These are phyloP conservation scores for Mormyrus iriodes DNA, from an alignment of 2,113 vertebrate species.

Conservation along the genomic window DNA sequence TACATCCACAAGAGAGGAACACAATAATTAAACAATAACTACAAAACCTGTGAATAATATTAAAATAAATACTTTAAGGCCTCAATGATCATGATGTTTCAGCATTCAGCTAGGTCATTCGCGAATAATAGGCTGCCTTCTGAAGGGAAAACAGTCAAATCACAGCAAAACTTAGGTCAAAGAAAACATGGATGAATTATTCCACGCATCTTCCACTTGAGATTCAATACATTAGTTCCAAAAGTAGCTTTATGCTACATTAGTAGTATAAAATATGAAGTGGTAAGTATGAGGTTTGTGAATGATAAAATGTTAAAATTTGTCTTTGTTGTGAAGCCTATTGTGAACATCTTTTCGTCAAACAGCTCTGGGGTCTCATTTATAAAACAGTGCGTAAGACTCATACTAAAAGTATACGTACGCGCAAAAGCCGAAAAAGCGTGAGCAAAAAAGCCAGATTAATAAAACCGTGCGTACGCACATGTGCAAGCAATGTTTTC, in stretches of 20 bases:
- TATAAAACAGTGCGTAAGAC: too few relatives aligned
- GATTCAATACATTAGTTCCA: neutral
- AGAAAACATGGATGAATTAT: constrained; percentile 1
- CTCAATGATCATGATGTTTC: constrained; percentile 23
- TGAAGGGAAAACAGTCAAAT: neutral
- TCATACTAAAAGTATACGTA: too few relatives aligned
- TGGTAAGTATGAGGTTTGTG: neutral
- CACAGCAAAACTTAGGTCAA: neutral
- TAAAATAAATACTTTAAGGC: constrained; percentile 14
- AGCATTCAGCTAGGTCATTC: constrained; percentile 19
- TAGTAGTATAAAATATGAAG: neutral
- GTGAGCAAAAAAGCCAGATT: too few relatives aligned
- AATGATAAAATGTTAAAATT: neutral
- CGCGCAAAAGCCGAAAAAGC: too few relatives aligned
- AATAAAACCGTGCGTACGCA: too few relatives aligned
- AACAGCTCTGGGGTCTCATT: too few relatives aligned
- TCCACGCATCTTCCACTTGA: neutral
- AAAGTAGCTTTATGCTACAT: neutral
- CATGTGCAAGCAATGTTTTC: too few relatives aligned
- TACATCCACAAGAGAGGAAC: constrained; percentile 18
- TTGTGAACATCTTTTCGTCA: neutral
- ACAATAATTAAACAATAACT: constrained; percentile 27
- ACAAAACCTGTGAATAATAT: constrained; percentile 16
- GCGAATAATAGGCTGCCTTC: constrained; percentile 14
- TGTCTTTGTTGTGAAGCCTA: neutral